Conservation (phyloP, 2,113 vertebrate species). For the Myodes glareolus region DNA sequence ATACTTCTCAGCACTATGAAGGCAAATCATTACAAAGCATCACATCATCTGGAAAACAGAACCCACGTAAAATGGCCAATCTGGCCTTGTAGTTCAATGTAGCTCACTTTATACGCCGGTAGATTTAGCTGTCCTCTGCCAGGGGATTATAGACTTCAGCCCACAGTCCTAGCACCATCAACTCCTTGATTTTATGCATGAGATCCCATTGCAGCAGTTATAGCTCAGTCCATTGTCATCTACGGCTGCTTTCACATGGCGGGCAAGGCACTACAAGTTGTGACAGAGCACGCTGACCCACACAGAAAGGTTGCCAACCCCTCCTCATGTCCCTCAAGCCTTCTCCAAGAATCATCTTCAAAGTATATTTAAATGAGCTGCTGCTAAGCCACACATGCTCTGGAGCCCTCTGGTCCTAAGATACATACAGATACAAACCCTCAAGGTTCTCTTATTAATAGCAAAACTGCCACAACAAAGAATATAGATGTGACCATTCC, state of each 20-base stretch:
- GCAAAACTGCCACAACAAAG: neutral
- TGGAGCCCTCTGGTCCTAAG: neutral
- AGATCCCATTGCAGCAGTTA: neutral
- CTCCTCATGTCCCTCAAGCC: neutral
- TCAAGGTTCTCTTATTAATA: neutral
- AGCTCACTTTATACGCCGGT: neutral
- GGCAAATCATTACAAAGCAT: conserved; percentile 20
- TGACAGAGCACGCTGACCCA: neutral
- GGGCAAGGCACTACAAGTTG: neutral
- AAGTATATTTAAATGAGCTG: neutral
- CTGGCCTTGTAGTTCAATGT: neutral
- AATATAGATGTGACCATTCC: neutral
- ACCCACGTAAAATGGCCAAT: neutral
- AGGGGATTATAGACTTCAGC: neutral
- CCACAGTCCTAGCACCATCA: neutral
- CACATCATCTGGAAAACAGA: neutral
- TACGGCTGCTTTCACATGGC: neutral
- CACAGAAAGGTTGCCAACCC: conserved; percentile 20
- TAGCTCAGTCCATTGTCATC: neutral
- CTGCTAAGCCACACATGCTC: neutral
- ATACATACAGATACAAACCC: neutral
- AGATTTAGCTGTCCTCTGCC: neutral
- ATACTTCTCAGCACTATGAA: neutral
- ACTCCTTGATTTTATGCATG: neutral
- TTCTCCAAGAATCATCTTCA: conserved; percentile 27